phyloP scores from a whole-genome alignment of 2,797 vertebrate species.

The Lophotriccus pileatus region DNA sequence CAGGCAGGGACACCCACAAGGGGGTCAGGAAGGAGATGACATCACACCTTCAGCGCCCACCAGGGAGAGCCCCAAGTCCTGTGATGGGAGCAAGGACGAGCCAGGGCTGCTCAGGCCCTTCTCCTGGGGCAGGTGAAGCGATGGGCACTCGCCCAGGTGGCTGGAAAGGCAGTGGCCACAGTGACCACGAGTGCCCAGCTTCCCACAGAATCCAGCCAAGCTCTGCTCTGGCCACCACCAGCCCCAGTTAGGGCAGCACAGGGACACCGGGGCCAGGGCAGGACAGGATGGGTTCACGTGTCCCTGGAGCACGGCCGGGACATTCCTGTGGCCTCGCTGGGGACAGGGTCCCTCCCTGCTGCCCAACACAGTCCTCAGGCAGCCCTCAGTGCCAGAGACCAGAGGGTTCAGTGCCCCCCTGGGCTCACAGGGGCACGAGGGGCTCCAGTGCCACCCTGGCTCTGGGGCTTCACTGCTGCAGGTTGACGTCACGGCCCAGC shows the following conservation, averaged over 20 bases:
- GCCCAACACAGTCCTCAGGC: fast-evolving
- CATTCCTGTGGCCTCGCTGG: background rate
- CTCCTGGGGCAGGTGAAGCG: fast-evolving
- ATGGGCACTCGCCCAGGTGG: background rate
- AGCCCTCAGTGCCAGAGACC: background rate
- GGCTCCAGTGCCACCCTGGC: background rate
- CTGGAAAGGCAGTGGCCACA: background rate
- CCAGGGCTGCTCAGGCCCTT: background rate
- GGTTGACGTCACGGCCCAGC: constrained; percentile 40
- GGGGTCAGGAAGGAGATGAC: background rate
- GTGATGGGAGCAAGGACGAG: fast-evolving
- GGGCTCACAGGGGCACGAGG: fast-evolving
- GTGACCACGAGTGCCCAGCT: fast-evolving
- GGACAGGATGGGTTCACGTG: fast-evolving
- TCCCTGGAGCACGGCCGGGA: fast-evolving
- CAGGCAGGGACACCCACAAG: fast-evolving
- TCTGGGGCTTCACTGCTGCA: background rate
- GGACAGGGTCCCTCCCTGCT: background rate
- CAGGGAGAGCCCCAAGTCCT: fast-evolving
- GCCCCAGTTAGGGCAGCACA: background rate
- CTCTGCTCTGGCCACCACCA: background rate
- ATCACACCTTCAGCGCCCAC: fast-evolving
- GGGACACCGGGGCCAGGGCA: fast-evolving
- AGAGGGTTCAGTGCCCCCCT: background rate
- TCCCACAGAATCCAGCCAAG: background rate